Conservation (phyloP, 2,113 vertebrate species). For the Bothrops jararaca region DNA sequence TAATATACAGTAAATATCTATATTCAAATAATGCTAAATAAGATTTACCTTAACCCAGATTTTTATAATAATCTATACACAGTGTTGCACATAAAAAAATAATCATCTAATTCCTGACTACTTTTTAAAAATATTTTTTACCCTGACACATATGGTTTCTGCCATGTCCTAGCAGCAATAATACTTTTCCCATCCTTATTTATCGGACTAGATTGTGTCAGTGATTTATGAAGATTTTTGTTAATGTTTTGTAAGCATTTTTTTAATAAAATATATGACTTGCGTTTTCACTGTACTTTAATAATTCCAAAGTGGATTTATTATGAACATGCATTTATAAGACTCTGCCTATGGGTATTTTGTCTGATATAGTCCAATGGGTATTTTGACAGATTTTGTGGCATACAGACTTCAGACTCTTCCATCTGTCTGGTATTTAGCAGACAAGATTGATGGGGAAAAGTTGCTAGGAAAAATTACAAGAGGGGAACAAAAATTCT, state of each 20-base stretch:
- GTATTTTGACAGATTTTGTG: neutral
- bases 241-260: neutral
- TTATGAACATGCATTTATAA: neutral
- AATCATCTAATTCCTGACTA: no score
- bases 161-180: no score
- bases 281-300: neutral
- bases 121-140: no score
- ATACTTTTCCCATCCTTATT: no score
- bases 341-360: neutral
- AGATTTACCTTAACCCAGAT: no score
- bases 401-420: neutral
- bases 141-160: no score
- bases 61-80: no score
- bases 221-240: no score
- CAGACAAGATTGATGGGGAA: neutral
- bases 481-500: neutral
- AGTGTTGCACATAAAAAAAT: no score
- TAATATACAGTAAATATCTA: neutral
- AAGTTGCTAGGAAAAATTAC: neutral
- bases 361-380: neutral
- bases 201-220: no score
- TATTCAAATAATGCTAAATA: neutral
- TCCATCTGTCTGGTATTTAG: neutral
- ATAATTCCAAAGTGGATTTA: neutral
- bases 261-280: neutral